These are phyloP conservation scores for Rhopilema esculentum DNA, from an alignment of 30 jellyfish, hydroid and myxozoan genomes.

Conservation along the genomic window DNA sequence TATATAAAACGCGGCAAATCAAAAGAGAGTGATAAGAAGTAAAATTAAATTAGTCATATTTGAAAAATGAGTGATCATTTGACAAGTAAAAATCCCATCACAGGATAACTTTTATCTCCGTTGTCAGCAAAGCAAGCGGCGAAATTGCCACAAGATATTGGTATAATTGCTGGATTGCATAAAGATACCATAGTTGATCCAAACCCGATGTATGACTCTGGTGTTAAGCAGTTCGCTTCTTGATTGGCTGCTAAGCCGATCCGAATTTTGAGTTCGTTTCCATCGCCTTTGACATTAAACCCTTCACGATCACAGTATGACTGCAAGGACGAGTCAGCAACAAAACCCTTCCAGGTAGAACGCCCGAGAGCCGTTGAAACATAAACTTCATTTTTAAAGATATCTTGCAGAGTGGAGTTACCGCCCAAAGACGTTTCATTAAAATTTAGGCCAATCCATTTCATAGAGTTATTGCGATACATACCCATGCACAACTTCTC, in stretches of 20 bases:
- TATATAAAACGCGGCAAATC: too few species aligned
- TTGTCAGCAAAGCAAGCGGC: slow-evolving; percentile 31
- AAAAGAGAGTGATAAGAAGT: too few species aligned
- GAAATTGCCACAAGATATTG: slow-evolving; percentile 16
- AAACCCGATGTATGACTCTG: slow-evolving; percentile 29
- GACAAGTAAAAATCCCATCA: not conserved
- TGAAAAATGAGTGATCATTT: too few species aligned
- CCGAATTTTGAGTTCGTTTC: not conserved
- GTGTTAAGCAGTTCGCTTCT: slow-evolving; percentile 26
- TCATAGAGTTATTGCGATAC: not conserved
- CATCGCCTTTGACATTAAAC: slow-evolving; percentile 29
- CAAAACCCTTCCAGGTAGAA: slow-evolving; percentile 5
- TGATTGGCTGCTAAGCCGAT: slow-evolving; percentile 22
- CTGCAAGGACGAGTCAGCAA: slow-evolving; percentile 29
- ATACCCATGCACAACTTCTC: slow-evolving; percentile 20
- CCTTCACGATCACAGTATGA: slow-evolving; percentile 41
- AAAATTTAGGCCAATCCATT: not conserved
- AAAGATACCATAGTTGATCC: slow-evolving; percentile 10
- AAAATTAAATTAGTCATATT: too few species aligned
- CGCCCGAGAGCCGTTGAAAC: not conserved
- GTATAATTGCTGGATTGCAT: not conserved
- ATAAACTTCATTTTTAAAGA: not conserved
- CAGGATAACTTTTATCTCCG: slow-evolving; percentile 1
- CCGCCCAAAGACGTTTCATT: not conserved
- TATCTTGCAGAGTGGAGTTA: not conserved